phyloP scores from a whole-genome alignment of 2,797 vertebrate genomes.

The Poliocrania exsul region DNA sequence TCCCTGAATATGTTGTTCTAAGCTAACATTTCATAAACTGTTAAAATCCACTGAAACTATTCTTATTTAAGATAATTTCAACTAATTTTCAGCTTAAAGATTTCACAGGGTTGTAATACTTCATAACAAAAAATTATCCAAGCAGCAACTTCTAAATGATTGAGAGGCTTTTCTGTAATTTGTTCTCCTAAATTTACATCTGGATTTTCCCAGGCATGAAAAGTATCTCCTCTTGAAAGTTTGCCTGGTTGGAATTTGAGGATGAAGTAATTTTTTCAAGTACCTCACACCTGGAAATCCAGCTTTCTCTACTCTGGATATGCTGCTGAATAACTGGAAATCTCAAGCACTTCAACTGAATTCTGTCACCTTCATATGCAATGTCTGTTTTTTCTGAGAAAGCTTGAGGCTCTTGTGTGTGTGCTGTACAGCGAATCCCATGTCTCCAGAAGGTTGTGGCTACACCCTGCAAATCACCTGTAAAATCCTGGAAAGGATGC shows the following conservation, averaged over 20 bases:
- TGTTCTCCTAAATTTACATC: not conserved
- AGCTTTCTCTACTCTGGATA: not conserved
- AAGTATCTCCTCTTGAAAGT: not conserved
- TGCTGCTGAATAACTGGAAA: not conserved
- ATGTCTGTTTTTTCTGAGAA: not conserved
- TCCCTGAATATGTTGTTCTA: not conserved
- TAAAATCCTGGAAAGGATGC: not conserved
- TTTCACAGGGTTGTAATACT: not conserved
- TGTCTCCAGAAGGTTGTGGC: not conserved
- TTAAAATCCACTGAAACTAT: not conserved
- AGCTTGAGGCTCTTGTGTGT: not conserved
- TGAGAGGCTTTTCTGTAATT: not conserved
- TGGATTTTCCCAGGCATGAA: not conserved
- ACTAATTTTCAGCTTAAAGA: not conserved
- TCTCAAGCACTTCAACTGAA: not conserved
- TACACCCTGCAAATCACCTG: not conserved
- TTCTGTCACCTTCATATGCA: not conserved
- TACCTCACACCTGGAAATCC: not conserved
- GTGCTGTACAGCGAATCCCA: accelerated
- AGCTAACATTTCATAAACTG: not conserved
- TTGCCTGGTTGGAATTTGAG: not conserved
- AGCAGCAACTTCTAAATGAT: not conserved
- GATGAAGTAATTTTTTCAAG: not conserved
- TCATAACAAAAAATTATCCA: not conserved
- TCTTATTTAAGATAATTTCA: not conserved